These are phyloP conservation scores for Neoaliturus tenellus DNA, from an alignment of 2,888 invertebrate genomes.

Conservation along the genomic window DNA sequence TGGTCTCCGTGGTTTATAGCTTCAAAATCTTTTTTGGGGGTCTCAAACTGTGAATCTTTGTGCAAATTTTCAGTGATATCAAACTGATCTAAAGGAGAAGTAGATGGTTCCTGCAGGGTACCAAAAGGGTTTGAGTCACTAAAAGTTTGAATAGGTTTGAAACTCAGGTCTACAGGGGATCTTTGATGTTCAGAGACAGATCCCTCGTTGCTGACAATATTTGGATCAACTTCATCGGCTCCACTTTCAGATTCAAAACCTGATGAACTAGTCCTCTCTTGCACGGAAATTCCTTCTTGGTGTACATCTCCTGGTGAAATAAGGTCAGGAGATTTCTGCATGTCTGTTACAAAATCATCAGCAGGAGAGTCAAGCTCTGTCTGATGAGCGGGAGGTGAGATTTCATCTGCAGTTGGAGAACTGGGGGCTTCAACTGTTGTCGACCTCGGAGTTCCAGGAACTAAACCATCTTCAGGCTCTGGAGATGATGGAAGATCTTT, in stretches of 20 bases:
- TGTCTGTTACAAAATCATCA: conserved; percentile 14
- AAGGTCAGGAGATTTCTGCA: conserved; percentile 26
- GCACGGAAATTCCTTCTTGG: not conserved
- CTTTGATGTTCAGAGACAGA: conserved; percentile 43
- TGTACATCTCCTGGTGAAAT: conserved; percentile 31
- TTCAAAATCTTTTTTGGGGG: conserved; percentile 1
- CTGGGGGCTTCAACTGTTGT: conserved; percentile 57
- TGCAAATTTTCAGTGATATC: not conserved
- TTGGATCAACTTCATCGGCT: conserved; percentile 46
- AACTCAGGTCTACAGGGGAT: conserved; percentile 39
- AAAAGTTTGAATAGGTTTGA: conserved; percentile 46
- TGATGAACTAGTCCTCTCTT: conserved; percentile 55
- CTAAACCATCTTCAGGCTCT: conserved; percentile 21
- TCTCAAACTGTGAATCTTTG: not conserved
- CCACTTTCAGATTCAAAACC: conserved; percentile 60
- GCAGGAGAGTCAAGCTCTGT: conserved; percentile 38
- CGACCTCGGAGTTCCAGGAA: conserved; percentile 54
- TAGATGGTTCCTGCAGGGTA: not conserved
- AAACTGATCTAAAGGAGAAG: conserved; percentile 1
- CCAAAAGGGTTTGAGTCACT: conserved; percentile 47
- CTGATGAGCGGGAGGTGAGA: not conserved
- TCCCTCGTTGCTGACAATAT: conserved; percentile 47
- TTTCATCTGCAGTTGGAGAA: conserved; percentile 49
- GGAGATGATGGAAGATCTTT: conserved; percentile 17
- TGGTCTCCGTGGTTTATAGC: not conserved